Evolutionary conservation across 2,888 invertebrate species (phyloP), one percentile per base, ranked within the genome.

Genomic region (Laspeyria flexula): DNA sequence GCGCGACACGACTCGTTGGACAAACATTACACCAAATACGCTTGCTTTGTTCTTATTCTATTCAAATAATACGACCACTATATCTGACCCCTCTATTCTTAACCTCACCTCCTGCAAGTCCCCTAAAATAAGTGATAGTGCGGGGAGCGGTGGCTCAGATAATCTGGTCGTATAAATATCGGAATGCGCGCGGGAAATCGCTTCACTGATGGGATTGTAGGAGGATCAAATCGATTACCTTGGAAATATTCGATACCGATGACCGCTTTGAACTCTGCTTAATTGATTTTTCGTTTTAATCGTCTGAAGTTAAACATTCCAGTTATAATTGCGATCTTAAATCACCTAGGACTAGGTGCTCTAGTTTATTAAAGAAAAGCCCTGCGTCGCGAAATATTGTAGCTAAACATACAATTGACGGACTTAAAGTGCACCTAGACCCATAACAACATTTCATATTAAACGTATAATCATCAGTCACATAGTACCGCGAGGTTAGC

Each of bases 121-220:
- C n/a, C 0, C 7, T 9, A 23, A 2, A 29, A 7, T 27, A 9
- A 18, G 5, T 7, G 10, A 9, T 10, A n/a, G 18, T 16, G 27
- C 29, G 33, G 42, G 39, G 23, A 9, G 41, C 6, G 40, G 43
- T 7, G 41, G 41, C 25, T 50, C 52, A 40, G n/a, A 13, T 33
- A n/a, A 27, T 15, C 9, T 54, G 64, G 60, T 15, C 42, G 9
- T 47, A 47, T 55, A 56, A 47, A 56, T 64, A 64, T 60, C 52
- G 45, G 49, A 46, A 43, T 49, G 41, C 18, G 44, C 35, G 44
- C 29, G 27, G n/a, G 27, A 40, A 44, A 41, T 47, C 33, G 43
- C 30, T 46, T 43, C 21, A 45, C 23, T 48, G 45, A 37, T 34
- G 49, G 43, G 45, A 47, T 53, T 43, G 53, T 47, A 34, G 23